Evolutionary conservation across 2,113 vertebrate species (phyloP).

Genomic region (Candoia aspera): DNA sequence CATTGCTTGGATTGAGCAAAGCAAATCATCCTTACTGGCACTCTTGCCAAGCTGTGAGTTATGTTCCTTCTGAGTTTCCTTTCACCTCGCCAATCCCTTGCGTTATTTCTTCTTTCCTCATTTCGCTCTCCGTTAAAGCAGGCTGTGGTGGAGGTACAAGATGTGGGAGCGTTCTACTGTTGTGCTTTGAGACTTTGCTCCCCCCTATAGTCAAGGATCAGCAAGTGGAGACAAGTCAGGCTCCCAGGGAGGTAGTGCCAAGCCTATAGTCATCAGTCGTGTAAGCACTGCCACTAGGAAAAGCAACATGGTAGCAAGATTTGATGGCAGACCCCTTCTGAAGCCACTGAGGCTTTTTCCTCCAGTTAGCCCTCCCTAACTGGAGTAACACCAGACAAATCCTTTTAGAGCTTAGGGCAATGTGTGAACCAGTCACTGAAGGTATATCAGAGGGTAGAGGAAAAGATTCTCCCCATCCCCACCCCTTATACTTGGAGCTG

Average conservation of each 20-base stretch:
- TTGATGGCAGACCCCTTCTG: not conserved
- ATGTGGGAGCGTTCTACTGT: not conserved
- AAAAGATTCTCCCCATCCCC: not conserved
- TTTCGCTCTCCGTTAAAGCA: not conserved
- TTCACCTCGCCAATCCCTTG: not conserved
- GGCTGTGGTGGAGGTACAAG: not conserved
- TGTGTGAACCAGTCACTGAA: not conserved
- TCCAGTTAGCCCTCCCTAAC: not conserved
- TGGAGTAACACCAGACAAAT: not conserved
- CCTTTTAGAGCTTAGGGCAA: not conserved
- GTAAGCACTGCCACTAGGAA: not conserved
- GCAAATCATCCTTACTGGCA: not conserved
- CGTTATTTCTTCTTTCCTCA: not conserved
- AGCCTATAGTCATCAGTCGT: not conserved
- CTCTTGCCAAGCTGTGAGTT: constrained; percentile 1
- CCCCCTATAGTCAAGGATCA: not conserved
- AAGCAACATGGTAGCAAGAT: not conserved
- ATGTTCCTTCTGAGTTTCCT: not conserved
- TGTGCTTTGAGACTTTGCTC: not conserved
- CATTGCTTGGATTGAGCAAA: constrained; percentile 27
- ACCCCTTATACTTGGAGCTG: not conserved
- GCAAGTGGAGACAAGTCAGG: not conserved
- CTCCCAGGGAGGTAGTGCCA: not conserved
- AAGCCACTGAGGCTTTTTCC: not conserved
- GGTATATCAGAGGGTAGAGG: not conserved